A percentile compares a stretch with the other conserved stretches of the same genome.
Conservation (phyloP, 2,888 invertebrate genomes). For the Phanerotoma sp. region DNA sequence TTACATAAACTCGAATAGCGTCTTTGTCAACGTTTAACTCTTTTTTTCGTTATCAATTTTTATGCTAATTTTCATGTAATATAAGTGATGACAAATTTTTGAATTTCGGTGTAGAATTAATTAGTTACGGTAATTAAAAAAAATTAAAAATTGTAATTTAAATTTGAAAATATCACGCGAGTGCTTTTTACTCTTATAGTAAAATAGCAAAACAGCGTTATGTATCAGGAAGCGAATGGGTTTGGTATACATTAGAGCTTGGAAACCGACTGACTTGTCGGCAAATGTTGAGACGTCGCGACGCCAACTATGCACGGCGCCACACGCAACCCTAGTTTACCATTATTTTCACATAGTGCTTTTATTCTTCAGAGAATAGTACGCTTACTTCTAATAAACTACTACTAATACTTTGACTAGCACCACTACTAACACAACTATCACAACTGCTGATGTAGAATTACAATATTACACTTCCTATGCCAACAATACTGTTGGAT, state of each 20-base stretch:
- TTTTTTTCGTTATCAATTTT: no score
- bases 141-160: no score
- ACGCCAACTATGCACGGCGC: constrained; percentile 53
- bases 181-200: no score
- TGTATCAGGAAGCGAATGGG: background rate
- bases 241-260: constrained; percentile 11
- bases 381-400: background rate
- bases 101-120: no score
- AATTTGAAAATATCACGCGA: no score
- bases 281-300: constrained; percentile 51
- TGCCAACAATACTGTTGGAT: background rate
- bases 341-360: constrained; percentile 38
- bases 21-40: no score
- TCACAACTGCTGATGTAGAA: no score
- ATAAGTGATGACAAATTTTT: no score
- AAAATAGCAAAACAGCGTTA: no score
- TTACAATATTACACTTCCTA: background rate
- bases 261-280: constrained; percentile 16
- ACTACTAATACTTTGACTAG: constrained; percentile 2
- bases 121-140: no score
- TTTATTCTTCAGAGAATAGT: constrained; percentile 11
- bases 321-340: constrained; percentile 53
- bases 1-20: no score
- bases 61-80: no score
- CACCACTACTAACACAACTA: constrained; percentile 9